Conservation (phyloP, 2,888 invertebrate genomes). For the Ctenicera cuprea region DNA sequence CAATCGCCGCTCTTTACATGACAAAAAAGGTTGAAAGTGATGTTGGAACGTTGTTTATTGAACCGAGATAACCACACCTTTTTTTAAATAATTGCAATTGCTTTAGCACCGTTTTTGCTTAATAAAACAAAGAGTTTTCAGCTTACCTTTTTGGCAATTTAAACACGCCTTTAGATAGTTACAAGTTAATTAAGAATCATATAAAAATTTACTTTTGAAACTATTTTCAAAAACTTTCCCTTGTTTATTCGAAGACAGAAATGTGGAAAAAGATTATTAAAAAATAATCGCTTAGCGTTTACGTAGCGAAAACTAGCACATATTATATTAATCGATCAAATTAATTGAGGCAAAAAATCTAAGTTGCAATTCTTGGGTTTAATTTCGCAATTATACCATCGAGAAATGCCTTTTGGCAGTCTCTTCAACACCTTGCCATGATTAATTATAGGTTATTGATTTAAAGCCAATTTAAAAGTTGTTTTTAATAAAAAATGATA, state of each 20-base stretch:
- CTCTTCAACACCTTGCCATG: slow-evolving; percentile 16
- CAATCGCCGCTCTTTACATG: background rate
- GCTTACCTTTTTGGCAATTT: background rate
- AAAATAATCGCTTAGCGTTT: too few relatives aligned
- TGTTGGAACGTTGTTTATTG: slow-evolving; percentile 24
- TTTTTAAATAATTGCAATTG: slow-evolving; percentile 31
- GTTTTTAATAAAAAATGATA: background rate
- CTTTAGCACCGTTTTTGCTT: slow-evolving; percentile 23
- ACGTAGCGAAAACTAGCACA: too few relatives aligned
- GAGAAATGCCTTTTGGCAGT: background rate
- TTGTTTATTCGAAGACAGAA: too few relatives aligned
- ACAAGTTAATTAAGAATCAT: background rate
- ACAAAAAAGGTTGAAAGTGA: slow-evolving; percentile 31
- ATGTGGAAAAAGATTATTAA: too few relatives aligned
- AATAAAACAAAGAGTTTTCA: background rate
- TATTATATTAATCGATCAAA: background rate
- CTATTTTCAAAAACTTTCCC: too few relatives aligned
- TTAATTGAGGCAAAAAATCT: too few relatives aligned
- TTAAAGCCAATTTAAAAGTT: background rate
- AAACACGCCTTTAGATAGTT: background rate
- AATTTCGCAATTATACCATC: background rate
- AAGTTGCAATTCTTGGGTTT: background rate
- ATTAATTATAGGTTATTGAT: slow-evolving; percentile 25
- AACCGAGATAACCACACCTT: slow-evolving; percentile 32
- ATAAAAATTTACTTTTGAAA: background rate